phyloP scores from a whole-genome alignment of 2,113 vertebrate genomes.

The Forbesichthys papilliferus region DNA sequence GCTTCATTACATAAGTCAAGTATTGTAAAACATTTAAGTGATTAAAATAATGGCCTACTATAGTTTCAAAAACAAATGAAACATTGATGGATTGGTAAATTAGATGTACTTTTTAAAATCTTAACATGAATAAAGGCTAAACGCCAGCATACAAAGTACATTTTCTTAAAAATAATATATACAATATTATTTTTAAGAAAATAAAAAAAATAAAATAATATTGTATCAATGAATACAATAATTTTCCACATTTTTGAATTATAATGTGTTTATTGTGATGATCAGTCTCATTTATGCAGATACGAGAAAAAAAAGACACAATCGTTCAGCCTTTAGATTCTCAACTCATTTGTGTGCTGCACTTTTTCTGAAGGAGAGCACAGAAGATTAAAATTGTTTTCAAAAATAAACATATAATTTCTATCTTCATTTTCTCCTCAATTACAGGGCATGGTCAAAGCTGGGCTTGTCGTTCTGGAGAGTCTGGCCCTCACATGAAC shows the following conservation, averaged over 20 bases:
- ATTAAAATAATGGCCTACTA: too few species aligned
- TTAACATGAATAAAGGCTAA: too few species aligned
- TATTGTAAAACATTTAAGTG: too few species aligned
- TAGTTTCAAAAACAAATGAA: not conserved
- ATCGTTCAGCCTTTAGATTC: slow-evolving; percentile 66
- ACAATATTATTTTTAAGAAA: too few species aligned
- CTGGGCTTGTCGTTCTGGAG: slow-evolving; percentile 79
- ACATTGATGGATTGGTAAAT: not conserved
- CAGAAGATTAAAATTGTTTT: slow-evolving; percentile 86
- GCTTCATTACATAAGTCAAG: too few species aligned
- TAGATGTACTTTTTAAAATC: too few species aligned
- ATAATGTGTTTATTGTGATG: not conserved
- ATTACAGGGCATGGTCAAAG: slow-evolving; percentile 83
- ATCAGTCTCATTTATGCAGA: slow-evolving; percentile 45
- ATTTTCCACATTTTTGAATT: not conserved
- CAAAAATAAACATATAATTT: slow-evolving; percentile 89
- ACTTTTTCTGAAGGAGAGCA: slow-evolving; percentile 78
- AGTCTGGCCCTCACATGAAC: slow-evolving; percentile 83
- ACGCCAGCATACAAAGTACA: not conserved
- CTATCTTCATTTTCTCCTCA: slow-evolving; percentile 84
- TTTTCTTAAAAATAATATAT: not conserved
- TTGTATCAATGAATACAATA: not conserved
- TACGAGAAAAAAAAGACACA: slow-evolving; percentile 47
- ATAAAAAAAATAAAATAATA: not conserved
- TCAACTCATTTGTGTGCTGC: slow-evolving; percentile 76